phyloP scores from a whole-genome alignment of 30 jellyfish, hydroid and myxozoan genomes.

The Calvadosia cruxmelitensis region DNA sequence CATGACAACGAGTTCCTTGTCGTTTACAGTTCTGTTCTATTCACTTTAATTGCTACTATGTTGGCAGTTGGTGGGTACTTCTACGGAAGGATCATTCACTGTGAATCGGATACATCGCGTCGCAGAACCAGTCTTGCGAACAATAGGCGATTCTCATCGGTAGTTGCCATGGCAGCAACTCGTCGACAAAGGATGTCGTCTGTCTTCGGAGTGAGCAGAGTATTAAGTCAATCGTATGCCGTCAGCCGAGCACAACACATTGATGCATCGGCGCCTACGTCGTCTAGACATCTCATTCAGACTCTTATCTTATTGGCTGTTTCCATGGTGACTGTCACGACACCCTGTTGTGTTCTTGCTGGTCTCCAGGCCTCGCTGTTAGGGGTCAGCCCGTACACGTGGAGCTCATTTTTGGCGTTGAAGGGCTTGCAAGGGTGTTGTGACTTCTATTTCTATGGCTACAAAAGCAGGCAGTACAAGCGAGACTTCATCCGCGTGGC shows the following conservation, averaged over 20 bases:
- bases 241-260: too few species aligned
- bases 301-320: too few species aligned
- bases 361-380: background rate
- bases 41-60: background rate
- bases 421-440: background rate
- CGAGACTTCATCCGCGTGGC: background rate
- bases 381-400: background rate
- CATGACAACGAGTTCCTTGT: too few species aligned
- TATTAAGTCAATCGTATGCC: too few species aligned
- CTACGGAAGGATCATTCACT: background rate
- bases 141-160: too few species aligned
- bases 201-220: too few species aligned
- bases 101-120: too few species aligned
- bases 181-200: too few species aligned
- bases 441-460: background rate
- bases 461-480: background rate
- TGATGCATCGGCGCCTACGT: too few species aligned
- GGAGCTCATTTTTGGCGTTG: background rate
- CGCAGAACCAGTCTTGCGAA: too few species aligned
- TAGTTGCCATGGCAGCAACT: too few species aligned
- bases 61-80: background rate
- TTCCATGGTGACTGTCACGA: background rate
- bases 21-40: background rate
- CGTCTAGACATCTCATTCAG: too few species aligned
- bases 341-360: background rate